Base-by-base conservation (phyloP, 2,888 invertebrate genomes). In the Byasa hedistus region DNA sequence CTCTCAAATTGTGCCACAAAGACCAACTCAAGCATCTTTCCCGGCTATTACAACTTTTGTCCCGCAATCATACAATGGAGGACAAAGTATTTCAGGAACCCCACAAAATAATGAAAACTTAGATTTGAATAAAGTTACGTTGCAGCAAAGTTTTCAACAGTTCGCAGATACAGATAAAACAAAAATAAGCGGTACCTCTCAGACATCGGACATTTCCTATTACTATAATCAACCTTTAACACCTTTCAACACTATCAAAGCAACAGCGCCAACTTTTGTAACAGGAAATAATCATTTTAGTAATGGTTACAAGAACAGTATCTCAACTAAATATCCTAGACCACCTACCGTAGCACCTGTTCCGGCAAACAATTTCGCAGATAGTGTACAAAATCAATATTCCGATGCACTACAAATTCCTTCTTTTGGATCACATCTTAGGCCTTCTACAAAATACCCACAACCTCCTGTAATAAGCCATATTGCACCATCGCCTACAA, bases 161-260 rank as follows among this genome's bases (percentile, higher is more conserved):
- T 63, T 74, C 32, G 66, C 74, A 4, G 77, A 71, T 58, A 76
- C 78, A 36, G 73, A 75, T 61, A 76, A 73, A 51, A 78, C 81
- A 51, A 68, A 72, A 44, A 73, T 73, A 15, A 74, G 65, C 57
- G 80, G 80, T 67, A 70, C 68, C 15, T 64, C 51, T 21, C 76
- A 78, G 39, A 65, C 61, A 74, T 21, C 84, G 80, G 82, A 85
- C 67, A 70, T 81, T 65, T 83, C 86, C 19, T 88, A 88, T 65
- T 77, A 81, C 69, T 88, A 89, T 70, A 83, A 81, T 51, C 80
- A 79, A 67, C 88, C 90, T 22, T 73, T 80, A 2, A 80, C 77
- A 51, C 75, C 83, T 54, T 87, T 88, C 62, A 73, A 72, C 39
- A 71, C 70, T 10, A 75, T 77, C 77, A 75, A 75, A 72, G 68